phyloP scores from a whole-genome alignment of 2,888 invertebrate genomes.

The Drosophila anceps region DNA sequence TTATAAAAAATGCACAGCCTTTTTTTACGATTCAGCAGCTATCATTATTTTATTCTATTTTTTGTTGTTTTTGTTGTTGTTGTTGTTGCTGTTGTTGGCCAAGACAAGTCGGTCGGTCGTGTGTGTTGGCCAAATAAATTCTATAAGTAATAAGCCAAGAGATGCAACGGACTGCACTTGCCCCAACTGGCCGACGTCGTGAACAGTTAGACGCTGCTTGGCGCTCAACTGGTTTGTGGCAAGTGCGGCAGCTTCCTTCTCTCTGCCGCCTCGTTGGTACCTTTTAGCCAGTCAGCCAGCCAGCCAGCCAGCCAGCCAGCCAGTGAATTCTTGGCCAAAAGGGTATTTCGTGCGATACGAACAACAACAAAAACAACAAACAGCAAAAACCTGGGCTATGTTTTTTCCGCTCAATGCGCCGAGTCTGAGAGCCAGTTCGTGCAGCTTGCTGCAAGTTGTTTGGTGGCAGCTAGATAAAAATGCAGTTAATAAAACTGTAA shows the following conservation, averaged over 20 bases:
- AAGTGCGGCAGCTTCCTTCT: slow-evolving; percentile 68
- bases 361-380: slow-evolving; percentile 28
- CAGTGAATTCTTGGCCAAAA: slow-evolving; percentile 77
- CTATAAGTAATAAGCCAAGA: slow-evolving; percentile 77
- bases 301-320: slow-evolving; percentile 22
- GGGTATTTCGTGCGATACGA: slow-evolving; percentile 78
- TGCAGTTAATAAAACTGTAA: slow-evolving; percentile 84
- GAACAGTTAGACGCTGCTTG: slow-evolving; percentile 68
- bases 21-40: slow-evolving; percentile 70
- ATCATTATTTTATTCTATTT: slow-evolving; percentile 72
- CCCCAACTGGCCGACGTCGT: slow-evolving; percentile 51
- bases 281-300: slow-evolving; percentile 50
- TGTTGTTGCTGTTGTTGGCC: slow-evolving; percentile 14
- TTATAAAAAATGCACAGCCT: slow-evolving; percentile 52
- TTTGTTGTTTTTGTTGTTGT: slow-evolving; percentile 10
- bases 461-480: slow-evolving; percentile 75
- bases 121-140: slow-evolving; percentile 76
- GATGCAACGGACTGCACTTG: slow-evolving; percentile 66
- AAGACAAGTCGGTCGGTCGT: slow-evolving; percentile 69
- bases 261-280: slow-evolving; percentile 46
- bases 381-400: slow-evolving; percentile 52
- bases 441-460: slow-evolving; percentile 70
- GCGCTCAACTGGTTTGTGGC: slow-evolving; percentile 73
- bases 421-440: slow-evolving; percentile 76
- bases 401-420: slow-evolving; percentile 72